Conservation (phyloP, 2,888 invertebrate species). For the Oscheius sp. region DNA sequence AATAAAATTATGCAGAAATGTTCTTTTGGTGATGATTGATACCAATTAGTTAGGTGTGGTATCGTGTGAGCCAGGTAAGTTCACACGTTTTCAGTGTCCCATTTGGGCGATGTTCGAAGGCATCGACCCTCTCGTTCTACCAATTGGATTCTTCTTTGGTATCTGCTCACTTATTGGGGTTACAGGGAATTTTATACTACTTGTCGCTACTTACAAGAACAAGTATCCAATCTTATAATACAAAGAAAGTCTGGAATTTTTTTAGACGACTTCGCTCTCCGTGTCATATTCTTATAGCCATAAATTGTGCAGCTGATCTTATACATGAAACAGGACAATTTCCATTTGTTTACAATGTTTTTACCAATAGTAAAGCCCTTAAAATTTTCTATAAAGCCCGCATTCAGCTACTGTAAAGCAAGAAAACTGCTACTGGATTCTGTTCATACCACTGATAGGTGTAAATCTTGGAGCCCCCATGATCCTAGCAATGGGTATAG, state of each 20-base stretch:
- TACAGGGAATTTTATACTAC: conserved; percentile 46
- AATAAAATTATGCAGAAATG: too few relatives aligned
- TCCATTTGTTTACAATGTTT: conserved; percentile 45
- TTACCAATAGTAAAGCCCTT: conserved; percentile 38
- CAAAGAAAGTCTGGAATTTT: neutral
- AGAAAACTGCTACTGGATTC: conserved; percentile 44
- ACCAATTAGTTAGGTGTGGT: too few relatives aligned
- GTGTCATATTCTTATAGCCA: conserved; percentile 45
- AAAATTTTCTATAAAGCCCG: neutral
- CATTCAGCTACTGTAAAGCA: conserved; percentile 42
- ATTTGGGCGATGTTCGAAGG: conserved; percentile 42
- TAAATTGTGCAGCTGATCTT: conserved; percentile 45
- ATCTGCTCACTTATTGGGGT: conserved; percentile 46
- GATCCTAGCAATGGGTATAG: conserved; percentile 48
- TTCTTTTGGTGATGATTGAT: too few relatives aligned
- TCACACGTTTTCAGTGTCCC: too few relatives aligned
- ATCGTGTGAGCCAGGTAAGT: too few relatives aligned
- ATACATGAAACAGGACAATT: conserved; percentile 50
- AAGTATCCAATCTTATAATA: conserved; percentile 34
- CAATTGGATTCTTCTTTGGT: conserved; percentile 50
- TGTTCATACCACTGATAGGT: conserved; percentile 42
- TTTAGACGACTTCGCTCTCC: conserved; percentile 40
- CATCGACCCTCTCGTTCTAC: conserved; percentile 46
- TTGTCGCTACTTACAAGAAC: conserved; percentile 40
- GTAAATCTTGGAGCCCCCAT: conserved; percentile 45